Base-by-base conservation (phyloP, 2,888 invertebrate species). In the Toxonevra muliebris region DNA sequence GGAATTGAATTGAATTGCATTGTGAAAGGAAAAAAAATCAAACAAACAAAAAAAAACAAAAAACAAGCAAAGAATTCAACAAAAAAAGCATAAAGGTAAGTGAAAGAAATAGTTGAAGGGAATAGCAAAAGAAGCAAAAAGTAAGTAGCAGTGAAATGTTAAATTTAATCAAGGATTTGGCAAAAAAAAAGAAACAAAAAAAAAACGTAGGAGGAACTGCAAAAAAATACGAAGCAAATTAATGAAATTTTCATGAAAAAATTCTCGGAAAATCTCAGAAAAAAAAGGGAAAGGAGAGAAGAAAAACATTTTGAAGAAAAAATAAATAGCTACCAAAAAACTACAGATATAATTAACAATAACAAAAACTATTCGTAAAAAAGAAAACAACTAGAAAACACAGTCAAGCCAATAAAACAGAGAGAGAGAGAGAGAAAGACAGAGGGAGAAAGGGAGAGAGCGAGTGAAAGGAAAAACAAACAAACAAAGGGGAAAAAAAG, bases 141-240 rank as follows among this genome's bases (percentile, higher is more conserved):
- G 57, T 9, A 57, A 7, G 30, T 19, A 48, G 48, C 5, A 15
- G 48, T 7, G 48, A 48, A 48, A 48, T 48, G 48, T 48, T 48
- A 48, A 48, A 48, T 48, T 48, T 48, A 48, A 48, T 48, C 48
- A 48, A 48, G 5, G 9, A 48, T 48, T 30, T 48, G 48, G 48
- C 48, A 48, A 48, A 48, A 48, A 13, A 4, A 5, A 48, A 48
- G 11, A 48, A 48, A 48, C 8, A 4, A 5, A 48, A 48, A 13
- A n/a, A 10, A 12, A 48, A 48, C 11, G 13, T 15, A 48, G 5
- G 12, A 13, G 12, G 12, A 45, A 45, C 45, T 2, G 45, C 13
- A 13, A 48, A 13, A 48, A 48, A 48, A 8, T n/a, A 15, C 15
- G 48, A n/a, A 15, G 10, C 8, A 48, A 48, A 48, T 48, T 48